A percentile compares a stretch with the other conserved stretches of the same genome.
Evolutionary conservation across 2,797 vertebrate genomes (phyloP).

Genomic region (Rallus crepitans): DNA sequence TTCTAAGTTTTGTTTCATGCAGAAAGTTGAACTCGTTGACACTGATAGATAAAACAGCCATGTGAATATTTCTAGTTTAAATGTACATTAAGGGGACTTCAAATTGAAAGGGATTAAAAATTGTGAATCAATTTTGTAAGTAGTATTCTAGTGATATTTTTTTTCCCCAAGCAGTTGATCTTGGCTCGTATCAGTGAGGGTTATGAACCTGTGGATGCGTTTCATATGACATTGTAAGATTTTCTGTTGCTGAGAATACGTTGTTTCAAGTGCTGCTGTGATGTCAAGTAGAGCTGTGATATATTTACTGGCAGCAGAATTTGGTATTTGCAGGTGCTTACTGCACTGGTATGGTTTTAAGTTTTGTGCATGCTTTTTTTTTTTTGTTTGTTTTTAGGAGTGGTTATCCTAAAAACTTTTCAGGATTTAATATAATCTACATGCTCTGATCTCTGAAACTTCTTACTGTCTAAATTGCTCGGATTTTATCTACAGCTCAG

Average conservation of each 20-base stretch:
- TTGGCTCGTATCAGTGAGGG: neutral
- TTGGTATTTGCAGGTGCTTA: neutral
- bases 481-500: neutral
- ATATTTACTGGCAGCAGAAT: neutral
- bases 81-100: neutral
- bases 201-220: neutral
- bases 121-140: neutral
- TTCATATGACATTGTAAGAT: neutral
- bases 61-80: neutral
- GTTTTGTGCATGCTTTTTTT: neutral
- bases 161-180: neutral
- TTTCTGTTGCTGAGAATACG: neutral
- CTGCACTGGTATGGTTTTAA: neutral
- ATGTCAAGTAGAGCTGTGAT: neutral
- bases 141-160: neutral
- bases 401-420: neutral
- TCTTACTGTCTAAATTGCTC: neutral
- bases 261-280: neutral
- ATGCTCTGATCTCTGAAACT: neutral
- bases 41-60: neutral
- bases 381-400: neutral
- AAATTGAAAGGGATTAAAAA: neutral
- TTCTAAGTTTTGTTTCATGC: neutral
- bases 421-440: neutral
- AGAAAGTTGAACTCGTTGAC: neutral